Conservation (phyloP, 2,113 vertebrate genomes). For the Ptilonorhynchus violaceus region DNA sequence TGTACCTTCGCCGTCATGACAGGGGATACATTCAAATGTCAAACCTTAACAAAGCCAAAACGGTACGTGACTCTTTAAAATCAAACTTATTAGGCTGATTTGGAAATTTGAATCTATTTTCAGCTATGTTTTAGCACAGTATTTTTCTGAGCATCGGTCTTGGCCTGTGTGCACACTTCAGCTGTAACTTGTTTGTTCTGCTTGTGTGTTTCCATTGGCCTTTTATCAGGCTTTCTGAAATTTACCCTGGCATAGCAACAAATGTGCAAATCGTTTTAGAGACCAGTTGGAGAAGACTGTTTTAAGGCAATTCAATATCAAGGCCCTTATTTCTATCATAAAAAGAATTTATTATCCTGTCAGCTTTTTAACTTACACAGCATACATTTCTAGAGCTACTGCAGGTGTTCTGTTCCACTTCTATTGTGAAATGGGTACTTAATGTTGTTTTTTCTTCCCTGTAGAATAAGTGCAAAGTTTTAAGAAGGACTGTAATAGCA, state of each 20-base stretch:
- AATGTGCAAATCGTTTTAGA: neutral
- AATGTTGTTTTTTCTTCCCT: neutral
- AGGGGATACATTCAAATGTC: conserved; percentile 93
- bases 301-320: neutral
- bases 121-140: neutral
- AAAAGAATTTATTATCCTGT: neutral
- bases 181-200: neutral
- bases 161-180: neutral
- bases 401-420: neutral
- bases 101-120: neutral
- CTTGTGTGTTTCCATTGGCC: neutral
- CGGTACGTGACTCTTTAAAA: conserved; percentile 68
- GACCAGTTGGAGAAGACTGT: neutral
- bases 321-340: neutral
- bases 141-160: neutral
- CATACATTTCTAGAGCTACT: neutral
- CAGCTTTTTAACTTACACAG: neutral
- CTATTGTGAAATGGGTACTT: neutral
- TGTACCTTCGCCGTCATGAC: conserved; percentile 81
- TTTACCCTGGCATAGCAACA: neutral
- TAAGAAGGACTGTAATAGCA: neutral
- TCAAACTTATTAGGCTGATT: fast-evolving
- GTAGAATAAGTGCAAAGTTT: neutral
- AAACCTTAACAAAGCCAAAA: conserved; percentile 91
- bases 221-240: neutral